Evolutionary conservation across 2,797 vertebrate species (phyloP).

Genomic region (Philypnodon macrostomus): DNA sequence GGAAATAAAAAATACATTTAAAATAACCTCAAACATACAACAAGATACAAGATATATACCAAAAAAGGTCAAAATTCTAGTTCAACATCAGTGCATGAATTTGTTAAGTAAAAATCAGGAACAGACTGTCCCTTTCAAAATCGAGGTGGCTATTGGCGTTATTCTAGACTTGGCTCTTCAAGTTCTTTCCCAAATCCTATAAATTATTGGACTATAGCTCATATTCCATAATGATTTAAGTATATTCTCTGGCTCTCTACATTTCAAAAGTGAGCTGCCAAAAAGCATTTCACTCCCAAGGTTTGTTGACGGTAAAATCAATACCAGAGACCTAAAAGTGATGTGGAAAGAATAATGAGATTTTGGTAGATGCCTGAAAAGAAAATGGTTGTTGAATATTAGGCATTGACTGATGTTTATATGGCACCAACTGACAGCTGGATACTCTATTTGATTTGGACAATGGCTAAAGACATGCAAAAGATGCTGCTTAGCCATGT

Average conservation of each 20-base stretch:
- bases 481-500: too few relatives aligned
- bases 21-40: too few relatives aligned
- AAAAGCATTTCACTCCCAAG: slow-evolving; percentile 22
- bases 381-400: slow-evolving; percentile 7
- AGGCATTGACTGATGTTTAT: slow-evolving; percentile 9
- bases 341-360: slow-evolving; percentile 21
- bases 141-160: too few relatives aligned
- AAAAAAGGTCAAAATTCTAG: too few relatives aligned
- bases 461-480: slow-evolving; percentile 19
- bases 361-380: slow-evolving; percentile 4
- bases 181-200: not conserved
- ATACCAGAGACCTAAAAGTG: slow-evolving; percentile 17
- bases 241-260: not conserved
- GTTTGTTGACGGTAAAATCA: slow-evolving; percentile 25
- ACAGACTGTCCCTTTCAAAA: too few relatives aligned
- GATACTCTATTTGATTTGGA: slow-evolving; percentile 11
- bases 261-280: slow-evolving; percentile 29
- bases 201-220: slow-evolving; percentile 14
- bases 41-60: too few relatives aligned
- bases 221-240: slow-evolving; percentile 11
- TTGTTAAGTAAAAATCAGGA: too few relatives aligned
- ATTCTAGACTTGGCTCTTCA: too few relatives aligned
- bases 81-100: too few relatives aligned
- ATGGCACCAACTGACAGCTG: not conserved
- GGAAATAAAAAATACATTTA: too few relatives aligned